A percentile compares a stretch with the other conserved stretches of the same genome.
Conservation (phyloP, 2,113 vertebrate species). For the Trichechus manatus region DNA sequence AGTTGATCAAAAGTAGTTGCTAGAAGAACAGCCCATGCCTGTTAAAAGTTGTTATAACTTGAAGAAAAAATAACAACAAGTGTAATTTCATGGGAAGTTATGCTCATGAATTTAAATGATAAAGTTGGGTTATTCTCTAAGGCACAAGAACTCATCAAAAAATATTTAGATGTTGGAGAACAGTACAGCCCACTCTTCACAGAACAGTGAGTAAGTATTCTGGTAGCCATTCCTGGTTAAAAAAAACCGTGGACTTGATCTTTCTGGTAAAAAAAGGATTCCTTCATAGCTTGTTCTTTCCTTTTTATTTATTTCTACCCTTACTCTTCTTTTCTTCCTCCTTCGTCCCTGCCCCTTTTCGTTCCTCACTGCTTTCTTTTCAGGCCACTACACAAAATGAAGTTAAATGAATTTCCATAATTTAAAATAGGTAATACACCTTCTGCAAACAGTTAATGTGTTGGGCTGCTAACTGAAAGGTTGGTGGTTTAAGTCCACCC, state of each 20-base stretch:
- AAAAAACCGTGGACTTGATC: neutral
- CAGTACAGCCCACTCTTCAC: neutral
- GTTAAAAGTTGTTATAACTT: constrained; percentile 77
- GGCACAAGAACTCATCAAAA: constrained; percentile 5
- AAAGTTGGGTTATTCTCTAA: constrained; percentile 43
- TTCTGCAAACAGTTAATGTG: neutral
- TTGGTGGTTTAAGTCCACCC: neutral
- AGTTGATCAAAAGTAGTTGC: constrained; percentile 74
- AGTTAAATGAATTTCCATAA: constrained; percentile 22
- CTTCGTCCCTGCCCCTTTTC: neutral
- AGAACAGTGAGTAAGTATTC: neutral
- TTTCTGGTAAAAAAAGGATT: neutral
- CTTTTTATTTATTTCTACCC: neutral
- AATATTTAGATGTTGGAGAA: constrained; percentile 37
- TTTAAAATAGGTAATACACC: constrained; percentile 37
- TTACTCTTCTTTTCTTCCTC: neutral
- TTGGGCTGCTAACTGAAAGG: neutral
- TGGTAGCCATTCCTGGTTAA: neutral
- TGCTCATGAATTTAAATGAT: constrained; percentile 12
- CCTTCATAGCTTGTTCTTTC: neutral
- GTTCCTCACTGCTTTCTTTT: constrained; percentile 22
- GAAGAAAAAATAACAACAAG: constrained; percentile 68
- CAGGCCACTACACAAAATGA: neutral
- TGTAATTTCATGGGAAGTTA: constrained; percentile 68
- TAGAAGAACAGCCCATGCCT: constrained; percentile 42